Conservation (phyloP, 2,888 invertebrate species). For the Lasius platythorax region DNA sequence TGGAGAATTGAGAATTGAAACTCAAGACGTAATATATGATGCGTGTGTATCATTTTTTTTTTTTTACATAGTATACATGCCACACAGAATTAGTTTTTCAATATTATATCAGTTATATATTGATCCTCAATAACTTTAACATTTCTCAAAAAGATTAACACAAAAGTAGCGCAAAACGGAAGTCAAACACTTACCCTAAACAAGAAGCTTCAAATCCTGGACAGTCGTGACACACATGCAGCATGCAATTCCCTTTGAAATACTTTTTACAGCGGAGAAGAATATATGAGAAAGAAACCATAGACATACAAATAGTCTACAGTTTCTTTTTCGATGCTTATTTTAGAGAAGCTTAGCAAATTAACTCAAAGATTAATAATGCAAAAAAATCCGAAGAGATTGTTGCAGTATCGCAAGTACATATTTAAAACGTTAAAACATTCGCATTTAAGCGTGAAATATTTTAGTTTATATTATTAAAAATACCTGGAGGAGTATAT, state of each 20-base stretch:
- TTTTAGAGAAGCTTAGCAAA: conserved; percentile 24
- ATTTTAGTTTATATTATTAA: neutral
- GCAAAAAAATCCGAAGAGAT: conserved; percentile 1
- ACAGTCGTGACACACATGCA: conserved; percentile 60
- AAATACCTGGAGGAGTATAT: neutral
- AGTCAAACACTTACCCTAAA: conserved; percentile 60
- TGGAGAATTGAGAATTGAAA: conserved; percentile 10
- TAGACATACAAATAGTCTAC: conserved; percentile 14
- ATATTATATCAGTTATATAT: neutral
- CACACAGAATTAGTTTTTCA: neutral
- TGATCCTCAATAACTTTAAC: neutral
- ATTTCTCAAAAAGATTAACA: conserved; percentile 6
- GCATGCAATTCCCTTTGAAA: conserved; percentile 54
- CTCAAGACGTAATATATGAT: neutral
- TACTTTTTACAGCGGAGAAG: conserved; percentile 21
- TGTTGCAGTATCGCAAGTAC: neutral
- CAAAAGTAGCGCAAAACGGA: conserved; percentile 14
- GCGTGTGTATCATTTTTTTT: neutral
- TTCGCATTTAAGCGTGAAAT: neutral
- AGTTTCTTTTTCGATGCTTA: neutral
- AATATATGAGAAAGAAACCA: neutral
- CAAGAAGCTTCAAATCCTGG: conserved; percentile 30
- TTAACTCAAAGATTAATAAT: conserved; percentile 12
- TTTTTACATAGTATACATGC: neutral
- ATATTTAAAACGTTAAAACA: neutral